Conservation (phyloP, 2,113 vertebrate genomes). For the Mesocricetus auratus region DNA sequence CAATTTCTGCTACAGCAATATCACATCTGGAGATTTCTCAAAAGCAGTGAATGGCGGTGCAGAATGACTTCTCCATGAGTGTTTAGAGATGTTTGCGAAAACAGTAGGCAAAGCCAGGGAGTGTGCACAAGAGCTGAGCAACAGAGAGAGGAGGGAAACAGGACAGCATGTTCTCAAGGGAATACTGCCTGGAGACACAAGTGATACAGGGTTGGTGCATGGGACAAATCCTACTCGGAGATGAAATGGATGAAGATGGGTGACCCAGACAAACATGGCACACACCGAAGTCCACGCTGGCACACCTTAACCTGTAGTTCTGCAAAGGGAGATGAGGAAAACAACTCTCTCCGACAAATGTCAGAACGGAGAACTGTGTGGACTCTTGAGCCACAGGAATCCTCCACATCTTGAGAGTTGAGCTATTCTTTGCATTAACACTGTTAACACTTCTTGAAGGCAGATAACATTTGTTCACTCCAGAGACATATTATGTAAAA, state of each 20-base stretch:
- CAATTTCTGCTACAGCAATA: neutral
- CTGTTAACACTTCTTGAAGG: neutral
- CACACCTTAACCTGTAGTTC: neutral
- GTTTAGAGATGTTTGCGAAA: neutral
- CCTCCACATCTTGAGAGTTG: neutral
- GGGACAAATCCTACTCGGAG: neutral
- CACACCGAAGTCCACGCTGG: no score
- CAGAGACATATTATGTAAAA: neutral
- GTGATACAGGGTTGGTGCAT: neutral
- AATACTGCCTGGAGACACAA: neutral
- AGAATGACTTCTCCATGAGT: neutral
- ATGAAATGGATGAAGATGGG: no score
- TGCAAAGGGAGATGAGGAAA: neutral
- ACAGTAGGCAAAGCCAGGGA: no score
- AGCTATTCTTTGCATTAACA: no score
- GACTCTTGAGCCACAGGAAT: no score
- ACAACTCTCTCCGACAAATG: no score
- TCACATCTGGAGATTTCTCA: neutral
- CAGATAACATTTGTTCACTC: neutral
- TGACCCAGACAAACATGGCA: no score
- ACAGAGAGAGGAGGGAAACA: neutral
- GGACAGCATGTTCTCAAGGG: neutral
- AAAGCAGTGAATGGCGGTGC: neutral
- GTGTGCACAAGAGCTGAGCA: no score
- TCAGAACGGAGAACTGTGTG: neutral